A percentile compares a stretch with the other conserved stretches of the same genome.
phyloP scores from a whole-genome alignment of 2,113 vertebrate species.

The Egretta garzetta region DNA sequence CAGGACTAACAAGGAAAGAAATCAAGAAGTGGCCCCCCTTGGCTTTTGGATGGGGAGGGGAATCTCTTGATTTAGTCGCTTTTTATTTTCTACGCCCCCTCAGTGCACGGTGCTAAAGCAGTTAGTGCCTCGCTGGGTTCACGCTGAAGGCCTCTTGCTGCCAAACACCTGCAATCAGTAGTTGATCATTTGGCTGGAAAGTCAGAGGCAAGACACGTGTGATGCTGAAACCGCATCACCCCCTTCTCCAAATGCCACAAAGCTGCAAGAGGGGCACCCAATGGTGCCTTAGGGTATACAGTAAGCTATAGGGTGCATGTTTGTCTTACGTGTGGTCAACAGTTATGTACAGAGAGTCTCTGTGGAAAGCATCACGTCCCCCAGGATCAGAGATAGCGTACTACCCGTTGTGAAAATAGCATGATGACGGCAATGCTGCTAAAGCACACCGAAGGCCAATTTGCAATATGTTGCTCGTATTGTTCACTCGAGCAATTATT shows the following conservation, averaged over 20 bases:
- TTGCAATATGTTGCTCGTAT: background rate
- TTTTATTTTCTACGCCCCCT: background rate
- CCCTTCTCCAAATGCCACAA: background rate
- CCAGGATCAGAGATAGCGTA: rapidly evolving
- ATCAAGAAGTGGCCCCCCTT: background rate
- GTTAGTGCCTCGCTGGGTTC: background rate
- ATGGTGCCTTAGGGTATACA: background rate
- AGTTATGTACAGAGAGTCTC: background rate
- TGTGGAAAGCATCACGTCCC: background rate
- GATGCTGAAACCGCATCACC: background rate
- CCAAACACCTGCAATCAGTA: background rate
- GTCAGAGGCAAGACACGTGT: background rate
- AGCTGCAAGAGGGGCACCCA: background rate
- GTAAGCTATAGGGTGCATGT: background rate
- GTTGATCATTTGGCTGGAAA: background rate
- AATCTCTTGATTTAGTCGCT: background rate
- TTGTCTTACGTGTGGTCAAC: background rate
- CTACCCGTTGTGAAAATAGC: background rate
- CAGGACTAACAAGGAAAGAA: background rate
- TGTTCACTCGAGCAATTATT: background rate
- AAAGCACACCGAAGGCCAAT: background rate
- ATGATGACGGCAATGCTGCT: background rate
- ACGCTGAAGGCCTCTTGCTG: background rate
- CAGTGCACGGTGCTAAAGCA: rapidly evolving
- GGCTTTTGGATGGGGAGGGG: background rate